These are phyloP conservation scores for Hirtodrosophila duncani DNA, from an alignment of 2,888 invertebrate species.

Conservation along the genomic window DNA sequence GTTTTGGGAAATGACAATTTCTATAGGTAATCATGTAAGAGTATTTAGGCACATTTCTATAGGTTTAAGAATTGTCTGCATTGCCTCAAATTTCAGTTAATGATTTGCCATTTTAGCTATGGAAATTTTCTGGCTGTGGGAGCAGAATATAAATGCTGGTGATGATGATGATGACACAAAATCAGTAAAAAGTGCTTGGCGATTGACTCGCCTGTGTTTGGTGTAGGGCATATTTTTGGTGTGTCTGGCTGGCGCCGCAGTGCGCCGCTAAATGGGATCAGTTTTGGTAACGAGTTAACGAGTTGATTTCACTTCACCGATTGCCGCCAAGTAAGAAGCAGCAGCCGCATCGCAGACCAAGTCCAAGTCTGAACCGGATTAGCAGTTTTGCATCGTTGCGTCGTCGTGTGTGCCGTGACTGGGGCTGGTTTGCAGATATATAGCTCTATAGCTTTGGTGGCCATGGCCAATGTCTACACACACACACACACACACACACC, in stretches of 20 bases:
- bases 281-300: constrained; percentile 77
- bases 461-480: constrained; percentile 73
- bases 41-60: too few species aligned
- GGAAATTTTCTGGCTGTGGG: too few species aligned
- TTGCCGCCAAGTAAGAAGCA: constrained; percentile 71
- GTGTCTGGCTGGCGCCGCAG: constrained; percentile 50
- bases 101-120: too few species aligned
- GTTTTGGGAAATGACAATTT: too few species aligned
- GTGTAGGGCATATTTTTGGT: constrained; percentile 32
- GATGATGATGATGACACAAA: too few species aligned
- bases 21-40: too few species aligned
- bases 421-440: constrained; percentile 7
- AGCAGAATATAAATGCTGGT: too few species aligned
- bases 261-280: constrained; percentile 74
- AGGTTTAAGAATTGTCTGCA: too few species aligned
- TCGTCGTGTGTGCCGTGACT: constrained; percentile 33
- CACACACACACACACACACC: too few species aligned
- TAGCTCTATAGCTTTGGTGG: constrained; percentile 41
- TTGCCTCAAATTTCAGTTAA: too few species aligned
- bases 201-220: constrained; percentile 7
- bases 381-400: constrained; percentile 28
- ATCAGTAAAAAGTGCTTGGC: too few species aligned
- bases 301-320: constrained; percentile 76
- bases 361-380: constrained; percentile 29
- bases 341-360: constrained; percentile 24